A percentile compares a stretch with the other conserved stretches of the same genome.
These are phyloP conservation scores for Cephonodes hylas DNA, from an alignment of 2,888 invertebrate species.

Conservation along the genomic window DNA sequence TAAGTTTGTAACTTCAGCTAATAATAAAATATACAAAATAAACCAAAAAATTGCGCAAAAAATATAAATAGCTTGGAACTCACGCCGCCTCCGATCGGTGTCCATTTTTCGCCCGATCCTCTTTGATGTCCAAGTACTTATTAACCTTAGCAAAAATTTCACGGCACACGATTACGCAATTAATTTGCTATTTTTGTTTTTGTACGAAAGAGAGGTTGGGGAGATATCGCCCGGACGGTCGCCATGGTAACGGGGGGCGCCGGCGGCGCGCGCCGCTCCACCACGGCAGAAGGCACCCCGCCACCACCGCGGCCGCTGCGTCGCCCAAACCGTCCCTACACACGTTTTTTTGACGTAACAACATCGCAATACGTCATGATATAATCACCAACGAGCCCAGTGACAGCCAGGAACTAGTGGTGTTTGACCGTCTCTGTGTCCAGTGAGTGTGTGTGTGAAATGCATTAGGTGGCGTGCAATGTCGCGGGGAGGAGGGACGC, in stretches of 20 bases:
- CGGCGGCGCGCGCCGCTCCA: conserved; percentile 74
- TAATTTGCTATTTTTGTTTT: conserved; percentile 80
- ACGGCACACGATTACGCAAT: conserved; percentile 72
- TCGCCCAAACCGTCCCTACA: conserved; percentile 48
- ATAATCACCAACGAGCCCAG: conserved; percentile 30
- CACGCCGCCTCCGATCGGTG: conserved; percentile 41
- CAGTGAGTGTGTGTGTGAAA: conserved; percentile 53
- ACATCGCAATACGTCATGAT: conserved; percentile 54
- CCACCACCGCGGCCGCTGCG: conserved; percentile 62
- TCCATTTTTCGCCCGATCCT: conserved; percentile 39
- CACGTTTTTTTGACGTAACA: conserved; percentile 54
- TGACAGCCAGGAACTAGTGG: conserved; percentile 35
- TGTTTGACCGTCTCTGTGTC: conserved; percentile 30
- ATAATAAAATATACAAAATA: neutral
- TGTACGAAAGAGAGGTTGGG: conserved; percentile 59
- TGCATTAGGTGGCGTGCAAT: conserved; percentile 60
- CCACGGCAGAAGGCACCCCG: conserved; percentile 68
- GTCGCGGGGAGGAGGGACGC: conserved; percentile 56
- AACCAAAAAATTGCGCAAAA: neutral
- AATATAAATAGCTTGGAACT: conserved; percentile 28
- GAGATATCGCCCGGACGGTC: conserved; percentile 73
- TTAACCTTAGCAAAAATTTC: conserved; percentile 55
- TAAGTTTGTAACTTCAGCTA: neutral
- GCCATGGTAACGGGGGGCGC: conserved; percentile 70
- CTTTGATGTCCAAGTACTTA: conserved; percentile 55